Percentiles rank a stretch among this genome's conserved stretches.
phyloP scores from a whole-genome alignment of 2,888 invertebrate genomes.

The Ochropleura plecta region DNA sequence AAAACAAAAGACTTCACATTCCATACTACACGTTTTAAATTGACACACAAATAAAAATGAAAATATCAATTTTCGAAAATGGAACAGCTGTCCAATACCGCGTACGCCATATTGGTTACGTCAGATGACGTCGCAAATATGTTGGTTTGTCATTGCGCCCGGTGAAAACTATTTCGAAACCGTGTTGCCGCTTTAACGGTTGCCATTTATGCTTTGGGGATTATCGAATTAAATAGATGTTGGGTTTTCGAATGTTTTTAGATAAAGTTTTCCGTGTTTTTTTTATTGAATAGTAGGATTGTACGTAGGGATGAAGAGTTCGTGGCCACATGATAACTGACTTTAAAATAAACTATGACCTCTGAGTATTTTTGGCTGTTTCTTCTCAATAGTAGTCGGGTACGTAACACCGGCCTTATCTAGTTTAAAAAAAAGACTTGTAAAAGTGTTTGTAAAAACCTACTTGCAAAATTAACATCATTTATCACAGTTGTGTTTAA shows the following conservation, averaged over 20 bases:
- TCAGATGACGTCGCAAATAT: conserved; percentile 38
- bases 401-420: no score
- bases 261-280: not conserved
- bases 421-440: no score
- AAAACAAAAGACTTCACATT: no score
- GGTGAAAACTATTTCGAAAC: conserved; percentile 39
- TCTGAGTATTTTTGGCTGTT: no score
- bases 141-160: conserved; percentile 18
- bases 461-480: no score
- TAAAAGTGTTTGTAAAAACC: no score
- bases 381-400: no score
- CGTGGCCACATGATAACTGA: no score
- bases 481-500: no score
- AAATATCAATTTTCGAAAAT: conserved; percentile 66
- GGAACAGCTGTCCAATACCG: conserved; percentile 55
- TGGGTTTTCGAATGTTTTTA: not conserved
- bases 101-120: conserved; percentile 36
- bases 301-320: no score
- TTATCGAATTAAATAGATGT: conserved; percentile 3
- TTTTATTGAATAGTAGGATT: no score
- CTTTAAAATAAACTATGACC: no score
- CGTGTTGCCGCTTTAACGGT: conserved; percentile 19
- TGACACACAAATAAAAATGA: conserved; percentile 48
- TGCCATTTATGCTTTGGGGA: conserved; percentile 17
- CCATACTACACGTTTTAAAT: conserved; percentile 40